phyloP scores from a whole-genome alignment of 2,888 invertebrate genomes.

The Biston stratarius region DNA sequence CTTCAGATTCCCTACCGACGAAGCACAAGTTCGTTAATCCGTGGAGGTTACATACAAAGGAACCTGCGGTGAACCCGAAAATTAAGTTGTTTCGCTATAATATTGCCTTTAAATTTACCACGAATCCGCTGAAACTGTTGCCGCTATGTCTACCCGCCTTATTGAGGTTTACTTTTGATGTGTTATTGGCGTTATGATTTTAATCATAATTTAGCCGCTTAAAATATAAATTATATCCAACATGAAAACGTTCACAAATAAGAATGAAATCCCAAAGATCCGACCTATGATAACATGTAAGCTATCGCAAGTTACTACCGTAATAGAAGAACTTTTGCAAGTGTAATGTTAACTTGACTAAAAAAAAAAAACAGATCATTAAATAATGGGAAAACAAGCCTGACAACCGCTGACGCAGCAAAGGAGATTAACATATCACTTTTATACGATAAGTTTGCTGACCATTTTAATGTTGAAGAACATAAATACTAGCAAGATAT shows the following conservation, averaged over 20 bases:
- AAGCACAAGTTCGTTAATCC: conserved; percentile 75
- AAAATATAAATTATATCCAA: too few species aligned
- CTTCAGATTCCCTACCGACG: conserved; percentile 28
- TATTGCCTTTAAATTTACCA: conserved; percentile 81
- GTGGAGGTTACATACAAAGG: conserved; percentile 78
- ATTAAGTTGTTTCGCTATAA: conserved; percentile 82
- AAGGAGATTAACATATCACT: too few species aligned
- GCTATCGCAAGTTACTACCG: too few species aligned
- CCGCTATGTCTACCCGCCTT: conserved; percentile 54
- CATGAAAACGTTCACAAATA: too few species aligned
- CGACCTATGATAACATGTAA: too few species aligned
- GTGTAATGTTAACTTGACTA: too few species aligned
- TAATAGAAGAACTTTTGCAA: too few species aligned
- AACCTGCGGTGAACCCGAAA: conserved; percentile 82
- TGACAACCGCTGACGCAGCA: too few species aligned
- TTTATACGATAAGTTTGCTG: too few species aligned
- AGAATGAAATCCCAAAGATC: too few species aligned
- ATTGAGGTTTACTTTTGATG: conserved; percentile 54
- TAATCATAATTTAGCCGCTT: conserved; percentile 1
- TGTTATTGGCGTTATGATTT: conserved; percentile 48
- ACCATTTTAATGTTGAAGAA: neutral
- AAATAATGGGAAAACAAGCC: too few species aligned
- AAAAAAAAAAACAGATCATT: too few species aligned
- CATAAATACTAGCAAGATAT: neutral
- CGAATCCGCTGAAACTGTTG: conserved; percentile 55